Conservation (phyloP, 2,888 invertebrate species). For the Balanococcus diminutus region DNA sequence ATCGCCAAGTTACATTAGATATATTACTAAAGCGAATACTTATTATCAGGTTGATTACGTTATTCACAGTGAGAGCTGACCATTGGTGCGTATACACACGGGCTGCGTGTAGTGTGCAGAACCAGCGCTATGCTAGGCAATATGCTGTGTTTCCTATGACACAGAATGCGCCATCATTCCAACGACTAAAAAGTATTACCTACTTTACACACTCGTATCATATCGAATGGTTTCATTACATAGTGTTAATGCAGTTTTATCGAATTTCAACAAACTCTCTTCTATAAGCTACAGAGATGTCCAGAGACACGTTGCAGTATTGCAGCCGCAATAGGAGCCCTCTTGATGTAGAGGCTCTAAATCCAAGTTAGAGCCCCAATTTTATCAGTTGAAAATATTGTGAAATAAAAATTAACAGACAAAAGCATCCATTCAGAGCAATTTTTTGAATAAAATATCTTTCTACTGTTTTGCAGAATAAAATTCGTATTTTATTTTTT, state of each 20-base stretch:
- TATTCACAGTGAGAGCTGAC: conserved; percentile 35
- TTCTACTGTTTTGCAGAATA: too few relatives aligned
- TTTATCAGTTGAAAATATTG: too few relatives aligned
- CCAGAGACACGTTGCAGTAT: too few relatives aligned
- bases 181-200: background rate
- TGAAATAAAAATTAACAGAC: background rate
- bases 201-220: background rate
- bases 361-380: too few relatives aligned
- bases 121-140: background rate
- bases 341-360: too few relatives aligned
- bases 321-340: too few relatives aligned
- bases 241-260: background rate
- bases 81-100: conserved; percentile 22
- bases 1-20: conserved; percentile 26
- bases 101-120: background rate
- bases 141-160: background rate
- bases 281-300: too few relatives aligned
- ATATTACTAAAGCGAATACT: conserved; percentile 23
- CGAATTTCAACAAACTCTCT: too few relatives aligned
- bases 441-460: too few relatives aligned
- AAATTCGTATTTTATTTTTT: too few relatives aligned
- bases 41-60: conserved; percentile 40
- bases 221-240: background rate
- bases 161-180: background rate
- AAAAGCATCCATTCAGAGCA: too few relatives aligned